Evolutionary conservation across 2,888 invertebrate species (phyloP).

Genomic region (Dicroscelio sp.): DNA sequence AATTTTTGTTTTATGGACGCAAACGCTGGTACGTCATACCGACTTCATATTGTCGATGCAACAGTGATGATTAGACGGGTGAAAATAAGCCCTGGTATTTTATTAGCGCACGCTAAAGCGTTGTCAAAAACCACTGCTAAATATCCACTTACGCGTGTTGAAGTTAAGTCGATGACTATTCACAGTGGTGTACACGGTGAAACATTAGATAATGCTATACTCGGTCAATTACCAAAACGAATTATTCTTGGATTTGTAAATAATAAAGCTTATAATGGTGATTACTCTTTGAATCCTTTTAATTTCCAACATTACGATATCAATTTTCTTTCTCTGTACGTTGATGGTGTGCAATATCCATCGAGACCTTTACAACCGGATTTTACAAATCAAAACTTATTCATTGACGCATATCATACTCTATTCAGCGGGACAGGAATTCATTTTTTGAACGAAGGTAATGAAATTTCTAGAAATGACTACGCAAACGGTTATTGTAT

Average conservation of each 20-base stretch:
- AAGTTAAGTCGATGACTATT: constrained; percentile 83
- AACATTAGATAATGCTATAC: constrained; percentile 87
- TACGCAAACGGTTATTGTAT: constrained; percentile 82
- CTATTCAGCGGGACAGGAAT: constrained; percentile 82
- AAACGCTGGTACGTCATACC: neutral
- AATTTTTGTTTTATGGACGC: constrained; percentile 74
- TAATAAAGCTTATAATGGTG: constrained; percentile 81
- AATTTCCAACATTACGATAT: constrained; percentile 77
- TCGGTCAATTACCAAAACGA: constrained; percentile 87
- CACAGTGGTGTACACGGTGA: constrained; percentile 80
- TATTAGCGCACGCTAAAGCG: constrained; percentile 83
- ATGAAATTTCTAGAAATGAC: constrained; percentile 68
- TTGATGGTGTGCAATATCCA: constrained; percentile 61
- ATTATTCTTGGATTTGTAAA: constrained; percentile 86
- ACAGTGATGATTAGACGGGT: constrained; percentile 80
- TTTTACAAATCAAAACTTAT: constrained; percentile 66
- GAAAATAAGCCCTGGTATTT: constrained; percentile 82
- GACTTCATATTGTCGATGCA: constrained; percentile 54
- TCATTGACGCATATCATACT: constrained; percentile 84
- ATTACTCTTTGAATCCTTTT: constrained; percentile 65
- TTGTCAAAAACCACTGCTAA: constrained; percentile 75
- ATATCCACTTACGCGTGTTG: constrained; percentile 57
- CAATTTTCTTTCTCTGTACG: neutral
- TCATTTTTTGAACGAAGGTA: constrained; percentile 81
- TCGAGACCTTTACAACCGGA: constrained; percentile 80